Evolutionary conservation across 2,797 vertebrate genomes (phyloP).

Genomic region (Rhynchonycteris naso): DNA sequence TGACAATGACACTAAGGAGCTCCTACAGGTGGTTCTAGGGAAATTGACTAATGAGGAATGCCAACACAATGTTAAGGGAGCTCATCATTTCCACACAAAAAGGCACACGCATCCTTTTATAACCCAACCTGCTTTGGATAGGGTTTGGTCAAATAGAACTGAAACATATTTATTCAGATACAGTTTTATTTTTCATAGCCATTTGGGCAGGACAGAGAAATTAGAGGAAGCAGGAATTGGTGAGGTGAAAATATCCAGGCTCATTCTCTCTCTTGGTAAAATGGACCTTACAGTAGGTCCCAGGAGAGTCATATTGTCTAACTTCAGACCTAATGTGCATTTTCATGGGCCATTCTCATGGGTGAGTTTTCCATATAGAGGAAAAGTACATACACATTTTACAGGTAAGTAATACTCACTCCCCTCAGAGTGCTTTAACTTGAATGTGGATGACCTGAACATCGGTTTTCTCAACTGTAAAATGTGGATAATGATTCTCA

Average conservation of each 20-base stretch:
- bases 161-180: not conserved
- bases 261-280: not conserved
- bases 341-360: not conserved
- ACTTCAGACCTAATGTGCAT: not conserved
- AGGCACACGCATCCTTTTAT: not conserved
- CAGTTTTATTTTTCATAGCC: not conserved
- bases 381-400: not conserved
- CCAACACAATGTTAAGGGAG: not conserved
- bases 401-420: not conserved
- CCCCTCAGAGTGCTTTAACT: not conserved
- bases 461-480: not conserved
- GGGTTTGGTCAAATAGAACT: not conserved
- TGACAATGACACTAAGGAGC: not conserved
- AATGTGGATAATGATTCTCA: not conserved
- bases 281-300: not conserved
- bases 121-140: not conserved
- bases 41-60: not conserved
- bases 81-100: not conserved
- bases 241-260: not conserved
- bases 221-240: not conserved
- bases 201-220: not conserved
- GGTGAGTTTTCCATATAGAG: not conserved
- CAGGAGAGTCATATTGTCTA: not conserved
- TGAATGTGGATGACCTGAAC: no score
- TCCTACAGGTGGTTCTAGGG: no score